Evolutionary conservation across 2,888 invertebrate genomes (phyloP).

Genomic region (Epinotia ramella): DNA sequence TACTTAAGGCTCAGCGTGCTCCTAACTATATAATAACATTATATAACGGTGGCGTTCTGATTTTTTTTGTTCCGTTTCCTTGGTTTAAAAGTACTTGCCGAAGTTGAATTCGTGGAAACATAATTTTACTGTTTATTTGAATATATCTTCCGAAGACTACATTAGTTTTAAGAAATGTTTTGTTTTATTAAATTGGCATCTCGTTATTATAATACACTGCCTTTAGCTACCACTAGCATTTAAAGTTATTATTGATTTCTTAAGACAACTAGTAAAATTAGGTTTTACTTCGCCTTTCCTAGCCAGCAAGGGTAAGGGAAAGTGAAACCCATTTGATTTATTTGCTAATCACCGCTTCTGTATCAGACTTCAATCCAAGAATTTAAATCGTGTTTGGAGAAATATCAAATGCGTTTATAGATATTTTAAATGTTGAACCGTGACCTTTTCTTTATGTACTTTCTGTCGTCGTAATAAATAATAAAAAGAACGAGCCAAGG

Average conservation of each 20-base stretch:
- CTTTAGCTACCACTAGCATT: too few relatives aligned
- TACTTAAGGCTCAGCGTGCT: background rate
- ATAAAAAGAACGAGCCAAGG: background rate
- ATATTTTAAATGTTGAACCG: background rate
- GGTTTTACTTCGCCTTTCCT: too few relatives aligned
- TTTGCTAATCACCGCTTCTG: constrained; percentile 4
- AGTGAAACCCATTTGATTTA: background rate
- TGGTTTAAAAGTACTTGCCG: too few relatives aligned
- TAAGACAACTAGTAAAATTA: too few relatives aligned
- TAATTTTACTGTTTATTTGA: too few relatives aligned
- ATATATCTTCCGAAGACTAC: too few relatives aligned
- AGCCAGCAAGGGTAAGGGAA: too few relatives aligned
- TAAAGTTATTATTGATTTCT: too few relatives aligned
- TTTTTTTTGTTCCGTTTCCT: background rate
- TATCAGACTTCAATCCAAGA: background rate
- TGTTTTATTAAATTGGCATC: too few relatives aligned
- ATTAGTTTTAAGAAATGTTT: too few relatives aligned
- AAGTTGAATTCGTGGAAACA: too few relatives aligned
- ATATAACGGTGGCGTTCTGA: background rate
- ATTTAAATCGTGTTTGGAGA: background rate
- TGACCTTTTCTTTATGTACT: background rate
- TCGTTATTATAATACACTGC: too few relatives aligned
- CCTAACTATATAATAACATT: background rate
- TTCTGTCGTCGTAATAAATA: background rate
- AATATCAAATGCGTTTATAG: background rate